These are phyloP conservation scores for Sebastes alutus DNA, from an alignment of 2,797 vertebrate genomes.

Conservation along the genomic window DNA sequence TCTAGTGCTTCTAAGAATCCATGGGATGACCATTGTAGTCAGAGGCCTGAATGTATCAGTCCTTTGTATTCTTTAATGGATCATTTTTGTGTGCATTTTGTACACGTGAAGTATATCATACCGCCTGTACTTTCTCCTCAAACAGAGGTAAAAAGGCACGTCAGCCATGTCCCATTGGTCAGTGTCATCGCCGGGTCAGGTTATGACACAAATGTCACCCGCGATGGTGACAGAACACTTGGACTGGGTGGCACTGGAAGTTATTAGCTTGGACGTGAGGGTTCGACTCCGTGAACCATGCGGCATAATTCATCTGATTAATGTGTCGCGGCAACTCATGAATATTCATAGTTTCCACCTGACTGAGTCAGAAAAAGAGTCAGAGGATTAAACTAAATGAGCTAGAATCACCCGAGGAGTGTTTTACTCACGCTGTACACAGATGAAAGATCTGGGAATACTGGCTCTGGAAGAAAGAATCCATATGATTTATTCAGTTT, in stretches of 20 bases:
- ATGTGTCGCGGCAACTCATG: conserved; percentile 67
- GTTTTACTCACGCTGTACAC: not conserved
- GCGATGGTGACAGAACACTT: conserved; percentile 48
- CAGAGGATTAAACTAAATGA: conserved; percentile 26
- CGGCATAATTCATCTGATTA: conserved; percentile 71
- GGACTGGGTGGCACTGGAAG: conserved; percentile 46
- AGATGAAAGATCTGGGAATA: not conserved
- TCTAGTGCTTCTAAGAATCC: not conserved
- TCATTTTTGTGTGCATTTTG: not conserved
- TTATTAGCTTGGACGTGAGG: conserved; percentile 69
- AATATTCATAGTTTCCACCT: conserved; percentile 74
- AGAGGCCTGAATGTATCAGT: not conserved
- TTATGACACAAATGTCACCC: conserved; percentile 52
- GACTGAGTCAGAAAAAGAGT: conserved; percentile 49
- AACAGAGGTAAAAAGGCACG: conserved; percentile 10
- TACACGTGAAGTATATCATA: conserved; percentile 3
- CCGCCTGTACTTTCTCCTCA: conserved; percentile 11
- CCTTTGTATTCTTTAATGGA: not conserved
- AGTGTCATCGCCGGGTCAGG: conserved; percentile 32
- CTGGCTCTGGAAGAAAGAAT: not conserved
- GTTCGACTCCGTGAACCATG: conserved; percentile 66
- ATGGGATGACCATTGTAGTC: not conserved
- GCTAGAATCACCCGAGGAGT: conserved; percentile 33
- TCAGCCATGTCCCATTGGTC: conserved; percentile 42
- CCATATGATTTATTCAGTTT: not conserved